Conservation (phyloP, 2,888 invertebrate genomes). For the Matsumyia berberina region DNA sequence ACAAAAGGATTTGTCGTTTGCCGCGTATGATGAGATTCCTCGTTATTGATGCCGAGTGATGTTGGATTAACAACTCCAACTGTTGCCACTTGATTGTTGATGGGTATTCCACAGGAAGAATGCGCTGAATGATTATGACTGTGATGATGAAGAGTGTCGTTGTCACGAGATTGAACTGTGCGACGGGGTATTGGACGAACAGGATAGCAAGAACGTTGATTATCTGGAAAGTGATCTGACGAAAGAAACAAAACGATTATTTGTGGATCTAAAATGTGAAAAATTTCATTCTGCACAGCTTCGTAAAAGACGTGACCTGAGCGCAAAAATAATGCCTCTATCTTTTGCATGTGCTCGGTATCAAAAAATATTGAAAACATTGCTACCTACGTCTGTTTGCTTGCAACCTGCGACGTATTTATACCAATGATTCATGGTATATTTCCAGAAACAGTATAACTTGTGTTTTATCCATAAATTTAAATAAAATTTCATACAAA, state of each 20-base stretch:
- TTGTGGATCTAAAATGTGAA: too few species aligned
- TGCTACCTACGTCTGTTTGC: neutral
- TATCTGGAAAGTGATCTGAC: conserved; percentile 80
- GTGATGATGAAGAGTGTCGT: conserved; percentile 73
- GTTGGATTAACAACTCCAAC: conserved; percentile 83
- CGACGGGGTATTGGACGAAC: conserved; percentile 83
- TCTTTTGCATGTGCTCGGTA: too few species aligned
- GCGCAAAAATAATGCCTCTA: too few species aligned
- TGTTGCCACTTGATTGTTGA: conserved; percentile 77
- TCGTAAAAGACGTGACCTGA: too few species aligned
- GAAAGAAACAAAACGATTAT: neutral
- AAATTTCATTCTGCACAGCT: too few species aligned
- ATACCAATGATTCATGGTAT: conserved; percentile 24
- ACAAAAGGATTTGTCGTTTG: conserved; percentile 64
- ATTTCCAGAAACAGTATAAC: conserved; percentile 33
- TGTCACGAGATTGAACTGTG: conserved; percentile 55
- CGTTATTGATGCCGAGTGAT: conserved; percentile 78
- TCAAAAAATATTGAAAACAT: too few species aligned
- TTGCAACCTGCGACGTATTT: neutral
- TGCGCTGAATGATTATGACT: conserved; percentile 76
- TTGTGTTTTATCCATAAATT: conserved; percentile 19
- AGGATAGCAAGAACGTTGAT: conserved; percentile 83
- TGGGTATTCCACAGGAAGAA: conserved; percentile 57
- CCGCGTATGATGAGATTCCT: conserved; percentile 47
- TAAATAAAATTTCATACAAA: neutral